Conservation (phyloP, 2,888 invertebrate species). For the Drosophila acutilabella region DNA sequence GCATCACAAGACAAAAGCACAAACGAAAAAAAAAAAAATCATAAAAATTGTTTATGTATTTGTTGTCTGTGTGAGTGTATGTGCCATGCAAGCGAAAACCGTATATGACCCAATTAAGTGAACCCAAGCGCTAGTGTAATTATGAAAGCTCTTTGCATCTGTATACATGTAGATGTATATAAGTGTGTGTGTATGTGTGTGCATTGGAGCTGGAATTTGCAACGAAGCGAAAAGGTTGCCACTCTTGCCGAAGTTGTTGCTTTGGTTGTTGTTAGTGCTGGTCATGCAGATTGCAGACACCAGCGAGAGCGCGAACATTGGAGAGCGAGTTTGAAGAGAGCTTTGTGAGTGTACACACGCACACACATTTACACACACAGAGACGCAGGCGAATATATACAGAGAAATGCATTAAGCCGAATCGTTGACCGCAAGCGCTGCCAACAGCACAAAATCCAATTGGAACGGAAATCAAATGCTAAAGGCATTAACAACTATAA, state of each 20-base stretch:
- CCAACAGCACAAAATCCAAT: constrained; percentile 53
- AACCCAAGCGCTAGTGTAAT: constrained; percentile 76
- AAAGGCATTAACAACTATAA: constrained; percentile 34
- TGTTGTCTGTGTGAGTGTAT: constrained; percentile 31
- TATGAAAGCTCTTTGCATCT: constrained; percentile 67
- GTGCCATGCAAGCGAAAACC: constrained; percentile 68
- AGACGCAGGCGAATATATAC: constrained; percentile 1
- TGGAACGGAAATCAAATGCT: constrained; percentile 64
- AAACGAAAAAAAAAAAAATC: constrained; percentile 33
- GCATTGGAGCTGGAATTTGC: constrained; percentile 78
- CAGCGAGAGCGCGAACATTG: constrained; percentile 31
- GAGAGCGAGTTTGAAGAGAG: constrained; percentile 35
- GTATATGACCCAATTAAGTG: constrained; percentile 83
- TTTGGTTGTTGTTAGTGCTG: constrained; percentile 47
- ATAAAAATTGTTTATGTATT: constrained; percentile 42
- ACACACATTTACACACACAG: constrained; percentile 12
- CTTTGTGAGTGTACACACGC: constrained; percentile 37
- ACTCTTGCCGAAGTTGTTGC: constrained; percentile 64
- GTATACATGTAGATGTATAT: constrained; percentile 21
- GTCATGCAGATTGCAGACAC: constrained; percentile 74
- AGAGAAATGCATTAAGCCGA: constrained; percentile 54
- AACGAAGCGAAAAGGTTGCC: constrained; percentile 80
- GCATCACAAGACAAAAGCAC: constrained; percentile 56
- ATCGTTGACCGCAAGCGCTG: constrained; percentile 64
- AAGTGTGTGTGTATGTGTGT: constrained; percentile 51